Percentiles rank a stretch among this genome's conserved stretches.
phyloP scores from a whole-genome alignment of 1,140 invertebrate genomes.

The Pseudomyrmex flavicornis region DNA sequence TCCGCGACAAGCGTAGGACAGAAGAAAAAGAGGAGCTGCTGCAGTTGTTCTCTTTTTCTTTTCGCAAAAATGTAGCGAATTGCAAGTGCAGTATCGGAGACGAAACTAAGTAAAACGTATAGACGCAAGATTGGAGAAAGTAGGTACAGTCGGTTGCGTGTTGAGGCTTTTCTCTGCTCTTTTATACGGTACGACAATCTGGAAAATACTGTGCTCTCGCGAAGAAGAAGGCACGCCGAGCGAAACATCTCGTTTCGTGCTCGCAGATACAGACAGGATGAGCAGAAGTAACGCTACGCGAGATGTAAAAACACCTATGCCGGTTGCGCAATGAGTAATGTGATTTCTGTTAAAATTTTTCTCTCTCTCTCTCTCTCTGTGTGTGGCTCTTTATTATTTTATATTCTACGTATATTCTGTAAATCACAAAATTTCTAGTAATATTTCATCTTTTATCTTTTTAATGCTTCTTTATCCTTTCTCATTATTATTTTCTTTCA shows the following conservation, averaged over 20 bases:
- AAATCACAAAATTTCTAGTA: too few species aligned
- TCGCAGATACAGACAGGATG: constrained; percentile 20
- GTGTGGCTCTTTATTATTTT: too few species aligned
- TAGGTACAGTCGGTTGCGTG: constrained; percentile 40
- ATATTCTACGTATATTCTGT: too few species aligned
- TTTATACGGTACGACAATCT: constrained; percentile 40
- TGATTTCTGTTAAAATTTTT: constrained; percentile 28
- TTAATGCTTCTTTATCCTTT: neutral
- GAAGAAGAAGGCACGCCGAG: constrained; percentile 6
- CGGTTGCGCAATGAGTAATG: constrained; percentile 17
- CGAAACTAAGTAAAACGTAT: constrained; percentile 51
- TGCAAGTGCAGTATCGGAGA: constrained; percentile 30
- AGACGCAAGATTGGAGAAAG: constrained; percentile 24
- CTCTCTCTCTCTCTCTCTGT: neutral
- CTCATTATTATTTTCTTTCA: neutral
- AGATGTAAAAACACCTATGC: constrained; percentile 24
- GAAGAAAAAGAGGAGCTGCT: neutral
- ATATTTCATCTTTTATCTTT: neutral
- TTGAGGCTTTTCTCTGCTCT: constrained; percentile 36
- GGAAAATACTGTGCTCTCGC: constrained; percentile 31
- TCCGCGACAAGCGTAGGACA: neutral
- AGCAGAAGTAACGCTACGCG: constrained; percentile 16
- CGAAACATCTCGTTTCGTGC: constrained; percentile 22
- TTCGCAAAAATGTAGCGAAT: constrained; percentile 7
- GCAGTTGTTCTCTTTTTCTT: neutral